phyloP scores from a whole-genome alignment of 2,888 invertebrate species.

The Sphinx pinastri region DNA sequence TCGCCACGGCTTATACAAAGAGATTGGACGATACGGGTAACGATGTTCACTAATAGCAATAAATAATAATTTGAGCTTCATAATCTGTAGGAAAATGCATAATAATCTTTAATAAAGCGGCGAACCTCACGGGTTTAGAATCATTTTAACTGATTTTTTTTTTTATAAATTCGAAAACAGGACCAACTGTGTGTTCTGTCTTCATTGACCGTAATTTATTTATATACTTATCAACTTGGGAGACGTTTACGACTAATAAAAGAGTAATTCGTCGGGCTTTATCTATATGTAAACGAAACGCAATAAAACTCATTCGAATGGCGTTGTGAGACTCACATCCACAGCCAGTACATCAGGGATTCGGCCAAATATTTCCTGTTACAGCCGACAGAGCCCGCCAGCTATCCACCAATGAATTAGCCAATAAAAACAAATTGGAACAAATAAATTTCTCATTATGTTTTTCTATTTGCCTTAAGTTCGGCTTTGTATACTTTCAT shows the following conservation, averaged over 20 bases:
- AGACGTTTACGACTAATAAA: slow-evolving; percentile 25
- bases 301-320: slow-evolving; percentile 27
- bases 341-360: slow-evolving; percentile 61
- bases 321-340: slow-evolving; percentile 22
- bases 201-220: slow-evolving; percentile 5
- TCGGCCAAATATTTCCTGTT: slow-evolving; percentile 59
- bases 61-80: not conserved
- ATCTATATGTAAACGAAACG: slow-evolving; percentile 23
- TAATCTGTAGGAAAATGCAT: not conserved
- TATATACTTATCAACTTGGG: slow-evolving; percentile 10
- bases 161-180: no score
- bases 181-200: not conserved
- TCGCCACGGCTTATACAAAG: slow-evolving; percentile 5
- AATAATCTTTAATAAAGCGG: not conserved
- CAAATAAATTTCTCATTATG: slow-evolving; percentile 77
- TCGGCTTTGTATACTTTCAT: slow-evolving; percentile 43
- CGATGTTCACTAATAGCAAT: not conserved
- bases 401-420: slow-evolving; percentile 76
- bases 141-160: no score
- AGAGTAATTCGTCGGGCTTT: slow-evolving; percentile 21
- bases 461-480: slow-evolving; percentile 65
- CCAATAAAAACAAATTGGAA: slow-evolving; percentile 81
- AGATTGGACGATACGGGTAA: not conserved
- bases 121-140: no score
- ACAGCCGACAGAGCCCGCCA: slow-evolving; percentile 49